Evolutionary conservation across 2,888 invertebrate genomes (phyloP).

Genomic region (Nephrocerus scutellatus): DNA sequence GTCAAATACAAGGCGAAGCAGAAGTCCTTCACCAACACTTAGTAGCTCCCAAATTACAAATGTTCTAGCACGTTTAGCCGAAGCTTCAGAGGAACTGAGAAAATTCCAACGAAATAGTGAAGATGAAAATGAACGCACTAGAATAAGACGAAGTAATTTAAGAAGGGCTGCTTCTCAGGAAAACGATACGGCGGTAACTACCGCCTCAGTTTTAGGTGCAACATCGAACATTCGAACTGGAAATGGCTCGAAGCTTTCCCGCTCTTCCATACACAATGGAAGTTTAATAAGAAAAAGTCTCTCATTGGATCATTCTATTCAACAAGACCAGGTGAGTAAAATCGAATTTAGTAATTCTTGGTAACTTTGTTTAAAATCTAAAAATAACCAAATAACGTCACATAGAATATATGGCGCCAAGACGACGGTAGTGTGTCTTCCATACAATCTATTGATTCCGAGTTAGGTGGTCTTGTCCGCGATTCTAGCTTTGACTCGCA

Average conservation of each 20-base stretch:
- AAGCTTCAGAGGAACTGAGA: conserved; percentile 64
- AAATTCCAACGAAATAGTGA: conserved; percentile 50
- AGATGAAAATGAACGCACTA: conserved; percentile 51
- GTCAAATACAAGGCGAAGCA: conserved; percentile 30
- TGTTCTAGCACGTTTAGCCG: conserved; percentile 56
- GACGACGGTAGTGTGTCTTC: conserved; percentile 79
- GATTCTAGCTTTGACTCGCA: conserved; percentile 57
- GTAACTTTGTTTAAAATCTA: not conserved
- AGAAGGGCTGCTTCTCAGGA: conserved; percentile 57
- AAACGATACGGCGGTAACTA: conserved; percentile 54
- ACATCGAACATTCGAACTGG: conserved; percentile 39
- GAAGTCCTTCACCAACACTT: conserved; percentile 37
- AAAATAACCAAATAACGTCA: conserved; percentile 1
- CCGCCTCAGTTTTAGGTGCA: conserved; percentile 38
- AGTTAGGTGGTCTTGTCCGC: conserved; percentile 59
- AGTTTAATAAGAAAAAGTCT: conserved; percentile 63
- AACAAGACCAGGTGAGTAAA: conserved; percentile 44
- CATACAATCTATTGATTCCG: conserved; percentile 69
- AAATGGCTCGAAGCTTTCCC: conserved; percentile 38
- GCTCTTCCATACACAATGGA: conserved; percentile 46
- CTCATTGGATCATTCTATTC: conserved; percentile 60
- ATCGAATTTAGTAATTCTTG: not conserved
- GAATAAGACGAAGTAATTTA: conserved; percentile 45
- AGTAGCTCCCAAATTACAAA: conserved; percentile 38
- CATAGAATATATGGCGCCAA: conserved; percentile 72